Base-by-base conservation (phyloP, 1,140 invertebrate species). In the Drosophila orena region DNA sequence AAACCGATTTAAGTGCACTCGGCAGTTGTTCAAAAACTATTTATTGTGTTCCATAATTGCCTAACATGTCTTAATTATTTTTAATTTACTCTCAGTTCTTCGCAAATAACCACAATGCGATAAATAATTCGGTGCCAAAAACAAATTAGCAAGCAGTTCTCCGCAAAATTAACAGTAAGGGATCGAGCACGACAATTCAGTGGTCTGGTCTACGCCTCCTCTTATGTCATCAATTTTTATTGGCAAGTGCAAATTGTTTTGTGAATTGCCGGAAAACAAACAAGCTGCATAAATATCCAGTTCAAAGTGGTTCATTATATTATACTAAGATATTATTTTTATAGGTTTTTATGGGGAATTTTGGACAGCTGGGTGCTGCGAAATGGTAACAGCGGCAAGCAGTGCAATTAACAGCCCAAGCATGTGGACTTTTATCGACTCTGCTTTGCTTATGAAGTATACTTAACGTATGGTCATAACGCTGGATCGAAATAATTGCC, bases 251-350 rank as follows among this genome's bases (percentile, higher is more conserved):
- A 11, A 60, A 71, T 71, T 71, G 27, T 17, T 35, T 42, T 42
- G 62, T 50, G 46, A 40, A 34, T 38, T 72, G 20, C 15, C 30
- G 35, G 37, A 44, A 70, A 71, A 60, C 27, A 72, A 72, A 46
- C 24, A 73, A 34, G 37, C 60, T 72, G 22, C 68, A 60, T 44
- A 54, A 61, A 72, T 47, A 72, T 57, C 54, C 49, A 68, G 73
- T 53, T 77, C 3, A 4, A 15, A 30, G 10, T 35, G 43, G 74
- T 34, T 54, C 55, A 8, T n/a, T 4, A 30, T 38, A 56, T 70
- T 69, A 56, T 27, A 37, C 24, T 52, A 38, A 43, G 40, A 58
- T 43, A 34, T 38, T 30, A 60, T 76, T 68, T 35, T 15, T 49
- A 35, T 68, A 15, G 15, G 27, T 14, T 34, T 61, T 27, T 15